Evolutionary conservation across 2,113 vertebrate species (phyloP).

Genomic region (Salvelinus fontinalis): DNA sequence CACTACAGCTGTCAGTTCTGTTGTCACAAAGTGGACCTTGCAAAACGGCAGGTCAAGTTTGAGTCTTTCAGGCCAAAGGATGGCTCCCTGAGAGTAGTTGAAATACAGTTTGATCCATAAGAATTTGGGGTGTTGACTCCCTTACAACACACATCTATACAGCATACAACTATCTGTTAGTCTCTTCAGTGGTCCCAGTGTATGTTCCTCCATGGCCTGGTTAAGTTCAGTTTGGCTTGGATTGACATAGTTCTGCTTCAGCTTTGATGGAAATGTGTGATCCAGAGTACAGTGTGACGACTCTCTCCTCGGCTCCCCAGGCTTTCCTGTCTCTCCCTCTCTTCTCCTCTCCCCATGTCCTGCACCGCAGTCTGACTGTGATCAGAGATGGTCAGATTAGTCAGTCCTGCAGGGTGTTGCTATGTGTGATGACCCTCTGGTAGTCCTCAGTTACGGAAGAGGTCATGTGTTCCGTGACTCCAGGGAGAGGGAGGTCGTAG

Average conservation of each 20-base stretch:
- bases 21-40: neutral
- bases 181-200: no score
- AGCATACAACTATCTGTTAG: neutral
- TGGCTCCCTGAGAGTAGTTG: no score
- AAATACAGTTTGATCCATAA: no score
- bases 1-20: conserved; percentile 55
- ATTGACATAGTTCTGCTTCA: neutral
- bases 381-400: conserved; percentile 23
- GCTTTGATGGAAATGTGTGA: conserved; percentile 4
- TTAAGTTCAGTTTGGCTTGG: no score
- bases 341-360: neutral
- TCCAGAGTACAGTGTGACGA: neutral
- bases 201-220: neutral
- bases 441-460: conserved; percentile 83
- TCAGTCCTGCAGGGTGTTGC: conserved; percentile 88
- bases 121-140: no score
- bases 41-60: neutral
- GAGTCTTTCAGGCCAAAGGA: neutral
- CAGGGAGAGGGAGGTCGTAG: conserved; percentile 82
- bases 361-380: neutral
- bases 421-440: conserved; percentile 80
- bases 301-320: neutral
- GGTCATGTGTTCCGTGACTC: conserved; percentile 54
- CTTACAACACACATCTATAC: neutral
- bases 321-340: neutral